Evolutionary conservation across 2,888 invertebrate species (phyloP), one percentile per base, ranked within the genome.

Genomic region (Megastigmus dorsalis): DNA sequence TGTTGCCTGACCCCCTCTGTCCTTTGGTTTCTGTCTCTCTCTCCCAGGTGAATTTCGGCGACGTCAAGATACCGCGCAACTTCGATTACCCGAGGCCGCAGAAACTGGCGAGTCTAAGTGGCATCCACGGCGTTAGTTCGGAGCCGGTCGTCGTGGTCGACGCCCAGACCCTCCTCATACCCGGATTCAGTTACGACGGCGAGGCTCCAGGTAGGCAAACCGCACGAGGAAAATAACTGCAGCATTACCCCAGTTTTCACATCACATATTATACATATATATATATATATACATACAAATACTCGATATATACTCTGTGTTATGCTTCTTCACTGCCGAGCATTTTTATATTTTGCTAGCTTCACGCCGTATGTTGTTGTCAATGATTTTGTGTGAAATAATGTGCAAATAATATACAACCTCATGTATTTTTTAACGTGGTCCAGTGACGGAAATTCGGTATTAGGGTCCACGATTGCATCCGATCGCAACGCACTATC

Each of bases 181-280:
- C 97, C 23, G 94, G 95, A 89, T 95, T 97, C 88, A 95, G 94
- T 13, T 97, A 96, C 85, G 97, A 97, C 84, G 97, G 97, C 75
- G 94, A 95, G 89, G 97, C 97, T 55, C 97, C 97, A 86, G 96
- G 96, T 96, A 85, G 89, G 88, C 79, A 74, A 66, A 65, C 50
- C 50, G 18, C 7, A 26, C 26, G 5, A 9, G 15, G 10, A 54
- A 36, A 20, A 23, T 15, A 28, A 52, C 15, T 26, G 20, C 18
- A 67, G n/a, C n/a, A n/a, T n/a, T n/a, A n/a, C n/a, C n/a, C n/a
- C n/a, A n/a, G n/a, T n/a, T n/a, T n/a, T n/a, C n/a, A n/a, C n/a
- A n/a, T n/a, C n/a, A 13, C 23, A 52, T 13, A 15, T 10, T 38
- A 52, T 52, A 28, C 15, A 28, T 54, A 28, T 54, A 54, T 30